Conservation (phyloP, 2,797 vertebrate species). For the Silurus aristotelis region DNA sequence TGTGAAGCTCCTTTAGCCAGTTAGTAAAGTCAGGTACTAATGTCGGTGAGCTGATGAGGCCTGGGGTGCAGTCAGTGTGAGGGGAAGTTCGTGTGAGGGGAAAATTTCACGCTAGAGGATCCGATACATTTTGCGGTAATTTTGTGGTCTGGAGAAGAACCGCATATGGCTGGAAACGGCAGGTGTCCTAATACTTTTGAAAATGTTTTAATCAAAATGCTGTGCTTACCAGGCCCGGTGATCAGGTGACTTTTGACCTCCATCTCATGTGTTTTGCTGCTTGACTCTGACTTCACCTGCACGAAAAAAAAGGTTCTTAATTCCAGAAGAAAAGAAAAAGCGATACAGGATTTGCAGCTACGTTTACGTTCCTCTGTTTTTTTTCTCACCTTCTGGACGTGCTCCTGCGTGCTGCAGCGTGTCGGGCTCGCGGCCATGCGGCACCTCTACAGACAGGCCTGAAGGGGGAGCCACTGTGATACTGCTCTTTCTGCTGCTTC, state of each 20-base stretch:
- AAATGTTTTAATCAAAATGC: not conserved
- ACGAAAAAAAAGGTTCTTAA: constrained; percentile 34
- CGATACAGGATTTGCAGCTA: not conserved
- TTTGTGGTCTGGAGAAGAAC: too few species aligned
- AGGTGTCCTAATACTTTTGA: too few species aligned
- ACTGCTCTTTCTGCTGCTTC: constrained; percentile 9
- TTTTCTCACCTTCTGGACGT: constrained; percentile 52
- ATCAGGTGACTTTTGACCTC: constrained; percentile 87
- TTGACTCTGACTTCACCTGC: constrained; percentile 61
- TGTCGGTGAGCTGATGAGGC: too few species aligned
- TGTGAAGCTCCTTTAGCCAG: too few species aligned
- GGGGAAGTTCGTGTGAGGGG: too few species aligned
- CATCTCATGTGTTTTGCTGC: constrained; percentile 71
- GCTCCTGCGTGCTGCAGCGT: constrained; percentile 68
- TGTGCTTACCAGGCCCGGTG: constrained; percentile 74
- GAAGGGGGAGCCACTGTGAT: constrained; percentile 54
- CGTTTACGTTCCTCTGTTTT: not conserved
- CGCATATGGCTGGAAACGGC: too few species aligned
- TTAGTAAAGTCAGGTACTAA: too few species aligned
- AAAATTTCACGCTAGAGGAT: too few species aligned
- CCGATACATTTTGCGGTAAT: too few species aligned
- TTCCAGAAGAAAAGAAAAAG: too few species aligned
- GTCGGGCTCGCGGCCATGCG: constrained; percentile 68
- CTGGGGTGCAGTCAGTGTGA: too few species aligned
- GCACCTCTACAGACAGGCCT: constrained; percentile 38